phyloP scores from a whole-genome alignment of 92 coral and sea anemone species.

The Porites divaricata region DNA sequence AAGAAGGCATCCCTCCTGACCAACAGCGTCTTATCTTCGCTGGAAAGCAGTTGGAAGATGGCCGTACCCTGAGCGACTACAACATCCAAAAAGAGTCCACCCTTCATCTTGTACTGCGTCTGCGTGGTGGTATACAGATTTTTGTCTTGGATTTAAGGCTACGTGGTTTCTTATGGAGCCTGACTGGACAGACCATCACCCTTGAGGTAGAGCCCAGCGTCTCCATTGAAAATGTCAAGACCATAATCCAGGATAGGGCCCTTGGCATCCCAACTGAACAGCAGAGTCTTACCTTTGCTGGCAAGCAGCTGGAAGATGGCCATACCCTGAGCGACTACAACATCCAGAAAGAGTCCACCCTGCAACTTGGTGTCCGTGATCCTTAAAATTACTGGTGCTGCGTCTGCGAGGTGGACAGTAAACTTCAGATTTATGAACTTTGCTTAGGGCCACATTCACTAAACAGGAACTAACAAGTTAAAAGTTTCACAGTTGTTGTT shows the following conservation, averaged over 20 bases:
- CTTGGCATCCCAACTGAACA: background rate
- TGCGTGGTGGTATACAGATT: conserved; percentile 94
- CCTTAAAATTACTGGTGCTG: too few relatives aligned
- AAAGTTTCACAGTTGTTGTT: background rate
- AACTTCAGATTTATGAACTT: background rate
- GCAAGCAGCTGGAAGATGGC: conserved; percentile 63
- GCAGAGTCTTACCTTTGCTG: conserved; percentile 12
- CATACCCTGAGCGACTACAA: conserved; percentile 62
- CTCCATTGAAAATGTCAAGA: background rate
- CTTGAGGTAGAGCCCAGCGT: background rate
- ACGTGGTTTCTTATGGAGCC: too few relatives aligned
- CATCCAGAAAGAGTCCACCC: conserved; percentile 33
- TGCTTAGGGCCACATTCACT: background rate
- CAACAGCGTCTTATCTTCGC: conserved; percentile 95
- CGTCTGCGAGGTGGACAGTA: conserved; percentile 63
- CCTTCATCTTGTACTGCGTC: conserved; percentile 89
- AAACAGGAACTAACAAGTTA: background rate
- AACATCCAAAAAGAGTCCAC: conserved; percentile 91
- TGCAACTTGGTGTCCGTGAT: too few relatives aligned
- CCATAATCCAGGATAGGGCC: background rate
- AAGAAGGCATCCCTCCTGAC: conserved; percentile 97
- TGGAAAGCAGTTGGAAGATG: conserved; percentile 93
- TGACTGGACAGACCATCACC: conserved; percentile 43
- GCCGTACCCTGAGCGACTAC: conserved; percentile 87
- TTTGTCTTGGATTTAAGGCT: conserved; percentile 74